Evolutionary conservation across 2,113 vertebrate species (phyloP).

Genomic region (Callopanchax toddi): DNA sequence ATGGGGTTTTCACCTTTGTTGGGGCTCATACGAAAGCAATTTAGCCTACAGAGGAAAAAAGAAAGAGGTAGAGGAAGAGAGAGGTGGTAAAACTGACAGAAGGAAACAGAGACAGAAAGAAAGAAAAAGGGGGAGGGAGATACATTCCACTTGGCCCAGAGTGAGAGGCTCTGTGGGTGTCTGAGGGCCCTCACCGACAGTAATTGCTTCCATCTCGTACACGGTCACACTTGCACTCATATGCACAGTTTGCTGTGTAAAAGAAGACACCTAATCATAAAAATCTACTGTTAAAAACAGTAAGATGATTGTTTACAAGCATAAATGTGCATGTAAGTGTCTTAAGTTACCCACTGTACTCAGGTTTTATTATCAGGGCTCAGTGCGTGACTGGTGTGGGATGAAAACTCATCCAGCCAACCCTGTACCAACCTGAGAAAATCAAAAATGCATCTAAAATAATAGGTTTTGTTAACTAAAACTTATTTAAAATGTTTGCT

Average conservation of each 20-base stretch:
- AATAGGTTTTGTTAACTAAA: neutral
- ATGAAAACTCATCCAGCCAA: neutral
- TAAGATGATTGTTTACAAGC: constrained; percentile 4
- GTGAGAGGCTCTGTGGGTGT: constrained; percentile 87
- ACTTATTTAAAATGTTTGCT: too few species aligned
- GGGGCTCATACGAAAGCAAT: constrained; percentile 86
- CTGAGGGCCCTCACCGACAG: constrained; percentile 85
- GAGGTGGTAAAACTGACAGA: constrained; percentile 50
- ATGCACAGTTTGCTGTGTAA: constrained; percentile 29
- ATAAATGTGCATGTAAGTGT: constrained; percentile 22
- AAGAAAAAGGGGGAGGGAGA: constrained; percentile 48
- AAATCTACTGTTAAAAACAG: constrained; percentile 25
- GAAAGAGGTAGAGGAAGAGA: constrained; percentile 41
- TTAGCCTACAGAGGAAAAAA: constrained; percentile 61
- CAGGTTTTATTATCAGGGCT: constrained; percentile 4
- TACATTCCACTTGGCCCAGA: constrained; percentile 83
- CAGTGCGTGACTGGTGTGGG: neutral
- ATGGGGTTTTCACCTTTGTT: constrained; percentile 74
- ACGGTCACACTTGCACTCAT: constrained; percentile 58
- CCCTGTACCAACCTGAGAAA: neutral
- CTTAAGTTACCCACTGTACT: constrained; percentile 20
- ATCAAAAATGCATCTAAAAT: neutral
- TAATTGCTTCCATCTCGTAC: constrained; percentile 94
- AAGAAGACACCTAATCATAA: constrained; percentile 34
- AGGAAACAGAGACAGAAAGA: constrained; percentile 40